Evolutionary conservation across 1,140 invertebrate genomes (phyloP).

Genomic region (Pararge aegeria): DNA sequence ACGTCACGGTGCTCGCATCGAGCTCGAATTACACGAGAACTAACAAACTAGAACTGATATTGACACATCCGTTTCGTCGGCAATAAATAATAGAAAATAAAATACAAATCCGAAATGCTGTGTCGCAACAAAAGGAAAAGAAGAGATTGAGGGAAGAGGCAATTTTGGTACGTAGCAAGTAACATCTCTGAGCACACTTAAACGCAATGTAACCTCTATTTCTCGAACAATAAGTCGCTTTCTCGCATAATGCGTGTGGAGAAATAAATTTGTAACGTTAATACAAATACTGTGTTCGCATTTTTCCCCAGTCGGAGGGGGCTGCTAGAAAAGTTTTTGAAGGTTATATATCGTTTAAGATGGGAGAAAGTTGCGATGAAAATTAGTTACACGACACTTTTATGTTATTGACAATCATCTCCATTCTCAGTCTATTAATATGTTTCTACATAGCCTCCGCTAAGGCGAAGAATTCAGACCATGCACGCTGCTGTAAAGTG

Average conservation of each 20-base stretch:
- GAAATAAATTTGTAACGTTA: constrained; percentile 38
- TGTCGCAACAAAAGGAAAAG: constrained; percentile 43
- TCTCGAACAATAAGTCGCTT: constrained; percentile 28
- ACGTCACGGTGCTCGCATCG: neutral
- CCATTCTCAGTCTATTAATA: no score
- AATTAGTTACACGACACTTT: constrained; percentile 21
- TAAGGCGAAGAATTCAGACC: no score
- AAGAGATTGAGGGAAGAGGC: constrained; percentile 56
- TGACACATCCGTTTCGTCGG: constrained; percentile 29
- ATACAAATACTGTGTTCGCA: constrained; percentile 53
- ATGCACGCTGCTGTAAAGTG: no score
- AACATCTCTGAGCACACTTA: constrained; percentile 41
- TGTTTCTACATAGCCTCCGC: no score
- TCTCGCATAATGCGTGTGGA: constrained; percentile 9
- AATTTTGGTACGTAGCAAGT: constrained; percentile 57
- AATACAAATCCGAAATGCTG: constrained; percentile 44
- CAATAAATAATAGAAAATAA: constrained; percentile 45
- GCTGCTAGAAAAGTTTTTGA: constrained; percentile 46
- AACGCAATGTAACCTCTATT: constrained; percentile 27
- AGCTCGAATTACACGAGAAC: constrained; percentile 15
- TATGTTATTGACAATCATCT: neutral
- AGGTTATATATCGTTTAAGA: constrained; percentile 56
- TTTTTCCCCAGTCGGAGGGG: constrained; percentile 45
- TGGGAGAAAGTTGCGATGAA: constrained; percentile 23
- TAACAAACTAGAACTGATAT: constrained; percentile 27